Evolutionary conservation across 2,113 vertebrate genomes (phyloP).

Genomic region (Labrus mixtus): DNA sequence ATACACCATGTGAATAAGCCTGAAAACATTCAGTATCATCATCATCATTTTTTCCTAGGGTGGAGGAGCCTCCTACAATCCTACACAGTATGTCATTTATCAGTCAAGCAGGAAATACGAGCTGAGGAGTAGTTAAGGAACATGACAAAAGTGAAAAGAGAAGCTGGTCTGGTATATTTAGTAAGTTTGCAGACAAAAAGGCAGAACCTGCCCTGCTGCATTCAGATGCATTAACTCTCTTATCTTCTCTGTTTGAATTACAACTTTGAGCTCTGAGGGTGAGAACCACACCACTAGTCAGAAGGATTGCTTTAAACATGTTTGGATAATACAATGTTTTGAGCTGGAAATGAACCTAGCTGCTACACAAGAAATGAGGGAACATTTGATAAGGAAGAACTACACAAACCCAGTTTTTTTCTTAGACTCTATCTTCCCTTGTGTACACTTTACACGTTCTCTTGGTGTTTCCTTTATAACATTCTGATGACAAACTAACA

Average conservation of each 20-base stretch:
- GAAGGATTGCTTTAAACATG: not conserved
- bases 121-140: conserved; percentile 15
- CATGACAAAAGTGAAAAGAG: conserved; percentile 4
- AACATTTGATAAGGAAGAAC: not conserved
- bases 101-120: conserved; percentile 17
- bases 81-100: conserved; percentile 19
- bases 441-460: conserved; percentile 1
- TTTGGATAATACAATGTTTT: not conserved
- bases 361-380: not conserved
- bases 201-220: conserved; percentile 85
- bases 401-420: too few species aligned
- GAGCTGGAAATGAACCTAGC: not conserved
- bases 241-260: conserved; percentile 60
- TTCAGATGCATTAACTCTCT: conserved; percentile 78
- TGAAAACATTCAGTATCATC: conserved; percentile 13
- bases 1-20: not conserved
- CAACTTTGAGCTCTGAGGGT: conserved; percentile 40
- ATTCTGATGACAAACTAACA: conserved; percentile 27
- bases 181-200: conserved; percentile 43
- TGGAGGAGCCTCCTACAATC: conserved; percentile 10
- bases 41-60: conserved; percentile 20
- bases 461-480: conserved; percentile 3
- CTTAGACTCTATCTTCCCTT: not conserved
- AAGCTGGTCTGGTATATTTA: conserved; percentile 28
- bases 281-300: conserved; percentile 22